Conservation (phyloP, 2,797 vertebrate genomes). For the Rhinoraja longicauda region DNA sequence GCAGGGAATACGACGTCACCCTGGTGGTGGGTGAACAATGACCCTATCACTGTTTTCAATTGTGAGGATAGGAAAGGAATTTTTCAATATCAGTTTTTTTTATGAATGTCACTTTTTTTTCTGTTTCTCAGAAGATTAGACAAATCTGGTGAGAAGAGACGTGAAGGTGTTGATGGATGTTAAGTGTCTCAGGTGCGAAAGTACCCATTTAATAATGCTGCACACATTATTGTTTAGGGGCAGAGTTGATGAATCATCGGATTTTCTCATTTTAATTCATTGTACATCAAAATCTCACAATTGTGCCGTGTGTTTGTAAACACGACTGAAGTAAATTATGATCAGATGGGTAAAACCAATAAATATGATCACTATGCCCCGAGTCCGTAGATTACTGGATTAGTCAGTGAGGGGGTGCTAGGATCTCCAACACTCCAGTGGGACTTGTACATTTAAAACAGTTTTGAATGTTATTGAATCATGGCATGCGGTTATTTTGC, state of each 20-base stretch:
- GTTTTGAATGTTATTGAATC: background rate
- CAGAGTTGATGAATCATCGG: background rate
- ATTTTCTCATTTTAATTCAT: background rate
- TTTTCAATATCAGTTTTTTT: background rate
- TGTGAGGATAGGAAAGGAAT: background rate
- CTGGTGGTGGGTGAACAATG: background rate
- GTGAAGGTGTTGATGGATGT: background rate
- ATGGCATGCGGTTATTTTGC: too few species aligned
- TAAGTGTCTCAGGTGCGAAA: too few species aligned
- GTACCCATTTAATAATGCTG: background rate
- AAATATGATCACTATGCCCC: background rate
- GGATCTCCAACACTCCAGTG: background rate
- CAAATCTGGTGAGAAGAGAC: background rate
- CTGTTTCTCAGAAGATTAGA: background rate
- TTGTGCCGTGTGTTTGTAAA: background rate
- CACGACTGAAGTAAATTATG: background rate
- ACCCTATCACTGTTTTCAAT: background rate
- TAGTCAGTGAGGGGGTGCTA: background rate
- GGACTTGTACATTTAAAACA: background rate
- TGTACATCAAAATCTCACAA: background rate
- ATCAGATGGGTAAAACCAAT: background rate
- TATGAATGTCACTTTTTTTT: background rate
- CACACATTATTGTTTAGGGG: background rate
- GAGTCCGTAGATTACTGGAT: background rate
- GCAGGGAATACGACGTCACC: background rate